A percentile compares a stretch with the other conserved stretches of the same genome.
Conservation (phyloP, 2,888 invertebrate species). For the Hypercompe scribonia region DNA sequence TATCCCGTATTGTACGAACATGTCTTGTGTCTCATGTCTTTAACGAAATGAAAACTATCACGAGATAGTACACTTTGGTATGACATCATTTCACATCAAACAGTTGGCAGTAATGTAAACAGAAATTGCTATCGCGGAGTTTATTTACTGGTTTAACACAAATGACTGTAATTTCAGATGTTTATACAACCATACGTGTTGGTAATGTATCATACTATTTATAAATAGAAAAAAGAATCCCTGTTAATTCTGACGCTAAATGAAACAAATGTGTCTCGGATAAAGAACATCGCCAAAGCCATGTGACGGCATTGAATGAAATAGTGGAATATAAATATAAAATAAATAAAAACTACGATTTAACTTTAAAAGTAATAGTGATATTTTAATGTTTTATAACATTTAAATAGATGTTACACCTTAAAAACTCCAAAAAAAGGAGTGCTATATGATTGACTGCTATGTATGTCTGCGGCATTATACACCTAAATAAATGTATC, state of each 20-base stretch:
- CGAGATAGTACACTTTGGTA: background rate
- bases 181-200: background rate
- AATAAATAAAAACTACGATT: background rate
- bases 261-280: background rate
- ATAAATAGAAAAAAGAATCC: background rate
- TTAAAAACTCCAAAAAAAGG: no score
- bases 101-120: background rate
- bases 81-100: background rate
- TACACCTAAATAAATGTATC: no score
- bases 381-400: no score
- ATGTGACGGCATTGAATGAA: background rate
- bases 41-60: background rate
- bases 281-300: background rate
- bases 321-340: background rate
- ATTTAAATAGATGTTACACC: no score
- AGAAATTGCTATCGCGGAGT: background rate
- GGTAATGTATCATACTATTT: background rate
- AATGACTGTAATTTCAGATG: conserved; percentile 1
- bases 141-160: background rate
- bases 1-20: no score
- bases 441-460: no score
- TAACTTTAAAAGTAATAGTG: no score
- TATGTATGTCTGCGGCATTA: no score
- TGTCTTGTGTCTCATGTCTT: background rate
- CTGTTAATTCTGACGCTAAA: background rate